These are phyloP conservation scores for Actinostola sp. DNA, from an alignment of 92 coral and sea anemone species.

Conservation along the genomic window DNA sequence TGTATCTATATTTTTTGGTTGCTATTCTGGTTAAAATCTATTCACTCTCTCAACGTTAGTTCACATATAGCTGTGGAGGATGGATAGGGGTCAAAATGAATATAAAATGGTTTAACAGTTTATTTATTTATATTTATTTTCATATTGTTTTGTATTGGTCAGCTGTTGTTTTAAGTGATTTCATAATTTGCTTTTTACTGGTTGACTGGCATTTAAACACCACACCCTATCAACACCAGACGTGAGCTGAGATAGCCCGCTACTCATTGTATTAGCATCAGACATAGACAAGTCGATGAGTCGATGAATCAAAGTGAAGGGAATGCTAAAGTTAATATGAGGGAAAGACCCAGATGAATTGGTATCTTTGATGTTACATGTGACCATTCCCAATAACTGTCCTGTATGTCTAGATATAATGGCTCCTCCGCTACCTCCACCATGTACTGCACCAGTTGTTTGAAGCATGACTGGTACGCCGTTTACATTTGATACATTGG, in stretches of 20 bases:
- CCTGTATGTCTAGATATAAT: conserved; percentile 66
- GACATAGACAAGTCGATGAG: conserved; percentile 28
- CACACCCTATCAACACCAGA: conserved; percentile 53
- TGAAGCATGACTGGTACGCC: conserved; percentile 65
- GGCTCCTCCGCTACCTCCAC: conserved; percentile 90
- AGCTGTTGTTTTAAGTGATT: too few species aligned
- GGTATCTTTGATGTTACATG: conserved; percentile 81
- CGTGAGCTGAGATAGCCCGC: conserved; percentile 19
- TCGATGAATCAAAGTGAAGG: conserved; percentile 40
- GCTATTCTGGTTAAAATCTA: too few species aligned
- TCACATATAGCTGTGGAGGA: too few species aligned
- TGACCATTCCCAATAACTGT: conserved; percentile 78
- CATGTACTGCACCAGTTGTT: conserved; percentile 79
- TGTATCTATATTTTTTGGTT: too few species aligned
- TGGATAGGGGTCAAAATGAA: too few species aligned
- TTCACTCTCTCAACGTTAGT: too few species aligned
- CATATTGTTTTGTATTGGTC: too few species aligned
- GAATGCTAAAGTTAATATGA: conserved; percentile 80
- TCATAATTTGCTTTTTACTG: conserved; percentile 13
- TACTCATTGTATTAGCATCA: neutral
- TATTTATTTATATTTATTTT: too few species aligned
- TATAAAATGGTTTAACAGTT: too few species aligned
- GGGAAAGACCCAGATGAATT: conserved; percentile 64
- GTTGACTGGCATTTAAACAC: conserved; percentile 43
- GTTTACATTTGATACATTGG: conserved; percentile 42